These are phyloP conservation scores for Oxystoma pomonae DNA, from an alignment of 2,888 invertebrate species.

Conservation along the genomic window DNA sequence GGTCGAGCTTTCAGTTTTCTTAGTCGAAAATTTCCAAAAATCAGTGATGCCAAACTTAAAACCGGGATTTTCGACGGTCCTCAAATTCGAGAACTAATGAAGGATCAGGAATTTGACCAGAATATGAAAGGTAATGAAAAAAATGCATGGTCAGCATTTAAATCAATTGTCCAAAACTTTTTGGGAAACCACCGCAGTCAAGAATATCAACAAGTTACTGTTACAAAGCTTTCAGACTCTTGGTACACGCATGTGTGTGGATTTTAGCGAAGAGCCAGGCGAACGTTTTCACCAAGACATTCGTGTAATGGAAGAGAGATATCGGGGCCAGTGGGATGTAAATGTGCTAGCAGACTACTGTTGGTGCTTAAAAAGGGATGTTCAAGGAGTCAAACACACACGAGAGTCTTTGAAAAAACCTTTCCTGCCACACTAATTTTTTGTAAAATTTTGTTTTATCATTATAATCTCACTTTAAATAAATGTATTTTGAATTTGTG, in stretches of 20 bases:
- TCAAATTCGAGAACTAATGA: conserved; percentile 11
- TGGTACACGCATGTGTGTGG: background rate
- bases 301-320: background rate
- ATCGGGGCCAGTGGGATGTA: background rate
- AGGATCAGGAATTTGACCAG: conserved; percentile 5
- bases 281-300: background rate
- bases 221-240: background rate
- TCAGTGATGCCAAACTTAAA: conserved; percentile 4
- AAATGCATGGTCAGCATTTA: conserved; percentile 1
- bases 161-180: too few relatives aligned
- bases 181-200: background rate
- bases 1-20: conserved; percentile 7
- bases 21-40: conserved; percentile 8
- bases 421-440: background rate
- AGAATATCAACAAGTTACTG: background rate
- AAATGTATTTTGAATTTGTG: background rate
- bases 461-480: background rate
- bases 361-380: background rate
- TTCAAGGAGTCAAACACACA: background rate
- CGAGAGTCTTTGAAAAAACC: background rate
- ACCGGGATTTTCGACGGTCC: conserved; percentile 5
- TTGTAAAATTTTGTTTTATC: background rate
- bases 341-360: background rate
- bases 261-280: background rate
- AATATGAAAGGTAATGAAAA: conserved; percentile 4